A percentile compares a stretch with the other conserved stretches of the same genome.
Conservation (phyloP, 2,888 invertebrate genomes). For the Thera obeliscata region DNA sequence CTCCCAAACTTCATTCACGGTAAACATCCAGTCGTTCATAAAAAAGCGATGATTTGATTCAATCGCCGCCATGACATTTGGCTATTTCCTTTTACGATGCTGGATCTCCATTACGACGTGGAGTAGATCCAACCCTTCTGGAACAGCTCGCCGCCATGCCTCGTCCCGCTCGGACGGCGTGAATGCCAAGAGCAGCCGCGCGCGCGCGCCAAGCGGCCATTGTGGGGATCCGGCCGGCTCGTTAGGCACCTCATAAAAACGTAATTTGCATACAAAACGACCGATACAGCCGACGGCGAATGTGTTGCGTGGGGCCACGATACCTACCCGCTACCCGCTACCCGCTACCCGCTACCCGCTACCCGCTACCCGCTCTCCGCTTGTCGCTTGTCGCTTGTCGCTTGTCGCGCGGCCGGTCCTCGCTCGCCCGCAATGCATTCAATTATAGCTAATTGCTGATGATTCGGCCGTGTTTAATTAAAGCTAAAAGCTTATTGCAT, state of each 20-base stretch:
- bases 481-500: slow-evolving; percentile 41
- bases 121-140: slow-evolving; percentile 23
- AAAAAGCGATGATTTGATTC: slow-evolving; percentile 7
- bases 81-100: slow-evolving; percentile 19
- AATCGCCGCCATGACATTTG: slow-evolving; percentile 9
- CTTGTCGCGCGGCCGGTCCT: background rate
- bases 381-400: slow-evolving; percentile 3
- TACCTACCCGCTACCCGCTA: background rate
- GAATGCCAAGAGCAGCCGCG: slow-evolving; percentile 15
- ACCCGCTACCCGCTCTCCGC: background rate
- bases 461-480: slow-evolving; percentile 48
- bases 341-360: background rate
- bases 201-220: slow-evolving; percentile 29
- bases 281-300: slow-evolving; percentile 38
- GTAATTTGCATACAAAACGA: slow-evolving; percentile 42
- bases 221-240: slow-evolving; percentile 30
- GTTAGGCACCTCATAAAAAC: slow-evolving; percentile 40
- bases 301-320: slow-evolving; percentile 23
- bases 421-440: slow-evolving; percentile 30
- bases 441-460: slow-evolving; percentile 48
- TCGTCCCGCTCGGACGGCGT: background rate
- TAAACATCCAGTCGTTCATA: too few species aligned
- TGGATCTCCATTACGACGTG: slow-evolving; percentile 24
- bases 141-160: slow-evolving; percentile 9
- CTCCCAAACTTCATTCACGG: too few species aligned